Base-by-base conservation (phyloP, 2,888 invertebrate genomes). In the Acrocyrtus sp. region DNA sequence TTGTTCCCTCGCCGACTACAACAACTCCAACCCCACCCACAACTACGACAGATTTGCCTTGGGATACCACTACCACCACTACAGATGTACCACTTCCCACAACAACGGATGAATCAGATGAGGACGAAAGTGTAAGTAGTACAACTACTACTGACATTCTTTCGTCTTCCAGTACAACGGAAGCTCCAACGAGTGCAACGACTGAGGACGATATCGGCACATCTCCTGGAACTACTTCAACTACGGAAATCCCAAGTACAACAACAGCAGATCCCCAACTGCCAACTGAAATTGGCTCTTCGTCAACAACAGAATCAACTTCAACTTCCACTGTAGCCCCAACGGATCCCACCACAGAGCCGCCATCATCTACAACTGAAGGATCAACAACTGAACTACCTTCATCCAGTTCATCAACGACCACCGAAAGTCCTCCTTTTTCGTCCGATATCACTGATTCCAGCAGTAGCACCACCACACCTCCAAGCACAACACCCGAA, bases 11-110 rank as follows among this genome's bases (percentile, higher is more conserved):
- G 26, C 62, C 53, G 2, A 54, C 61, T 10, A 67, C 66, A 8
- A 56, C 57, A 21, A 54, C 17, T 29, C 70, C 53, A 29, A 57
- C 61, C 21, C 10, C 47, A 50, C 41, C 63, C 4, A 56, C 62
- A n/a, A 50, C 29, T 2, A 48, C 50, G 2, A 3, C 34, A 21
- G 62, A 62, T 15, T 29, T 5, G 5, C 12, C 10, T 45, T n/a
- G 47, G 47, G 24, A 45, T 19, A 26, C 60, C 1, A 47, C 54
- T 1, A 43, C 54, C 5, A 29, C 54, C n/a, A 48, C 67, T 1
- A 61, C 61, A 48, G 48, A 26, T 21, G 43, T 56, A 4, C 34
- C 43, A 15, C 19, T 8, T 5, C 27, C 60, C 4, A 41, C 60
- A 5, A 50, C 48, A 39, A 67, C 34, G 5, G 60, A 47, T 2